phyloP scores from a whole-genome alignment of 2,888 invertebrate species.

The Thelaira solivaga region DNA sequence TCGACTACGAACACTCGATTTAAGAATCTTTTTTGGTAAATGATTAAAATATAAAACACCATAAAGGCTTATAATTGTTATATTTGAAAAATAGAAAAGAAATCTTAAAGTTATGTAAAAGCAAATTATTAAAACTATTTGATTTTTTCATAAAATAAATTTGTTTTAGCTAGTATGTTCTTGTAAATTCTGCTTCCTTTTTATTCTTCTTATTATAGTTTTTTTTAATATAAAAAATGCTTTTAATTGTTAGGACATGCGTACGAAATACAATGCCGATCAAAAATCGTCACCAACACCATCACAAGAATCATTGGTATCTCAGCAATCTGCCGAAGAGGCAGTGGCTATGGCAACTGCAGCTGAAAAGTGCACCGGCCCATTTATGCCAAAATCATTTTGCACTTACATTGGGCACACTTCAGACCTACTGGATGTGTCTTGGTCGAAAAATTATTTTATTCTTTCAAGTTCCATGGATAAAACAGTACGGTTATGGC shows the following conservation, averaged over 20 bases:
- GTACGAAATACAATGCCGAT: slow-evolving; percentile 95
- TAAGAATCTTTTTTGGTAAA: too few relatives aligned
- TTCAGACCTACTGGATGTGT: slow-evolving; percentile 96
- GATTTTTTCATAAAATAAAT: too few relatives aligned
- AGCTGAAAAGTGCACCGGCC: slow-evolving; percentile 81
- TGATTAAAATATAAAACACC: too few relatives aligned
- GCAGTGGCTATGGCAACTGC: slow-evolving; percentile 79
- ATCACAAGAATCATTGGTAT: slow-evolving; percentile 92
- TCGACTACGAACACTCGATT: too few relatives aligned
- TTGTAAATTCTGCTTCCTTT: too few relatives aligned
- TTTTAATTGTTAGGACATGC: slow-evolving; percentile 88
- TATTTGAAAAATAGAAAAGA: too few relatives aligned
- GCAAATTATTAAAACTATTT: too few relatives aligned
- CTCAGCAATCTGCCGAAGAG: slow-evolving; percentile 84
- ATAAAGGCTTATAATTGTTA: too few relatives aligned
- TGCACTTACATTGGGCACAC: slow-evolving; percentile 96
- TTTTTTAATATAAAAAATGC: too few relatives aligned
- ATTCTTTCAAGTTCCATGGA: slow-evolving; percentile 99
- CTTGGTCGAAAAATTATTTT: slow-evolving; percentile 99
- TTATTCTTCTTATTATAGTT: too few relatives aligned
- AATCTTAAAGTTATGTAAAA: too few relatives aligned
- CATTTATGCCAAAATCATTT: slow-evolving; percentile 93
- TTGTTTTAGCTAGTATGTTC: too few relatives aligned
- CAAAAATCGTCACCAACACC: slow-evolving; percentile 93
- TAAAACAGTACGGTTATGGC: slow-evolving; percentile 98